A percentile compares a stretch with the other conserved stretches of the same genome.
These are phyloP conservation scores for Proteles cristata DNA, from an alignment of 2,113 vertebrate genomes.

Conservation along the genomic window DNA sequence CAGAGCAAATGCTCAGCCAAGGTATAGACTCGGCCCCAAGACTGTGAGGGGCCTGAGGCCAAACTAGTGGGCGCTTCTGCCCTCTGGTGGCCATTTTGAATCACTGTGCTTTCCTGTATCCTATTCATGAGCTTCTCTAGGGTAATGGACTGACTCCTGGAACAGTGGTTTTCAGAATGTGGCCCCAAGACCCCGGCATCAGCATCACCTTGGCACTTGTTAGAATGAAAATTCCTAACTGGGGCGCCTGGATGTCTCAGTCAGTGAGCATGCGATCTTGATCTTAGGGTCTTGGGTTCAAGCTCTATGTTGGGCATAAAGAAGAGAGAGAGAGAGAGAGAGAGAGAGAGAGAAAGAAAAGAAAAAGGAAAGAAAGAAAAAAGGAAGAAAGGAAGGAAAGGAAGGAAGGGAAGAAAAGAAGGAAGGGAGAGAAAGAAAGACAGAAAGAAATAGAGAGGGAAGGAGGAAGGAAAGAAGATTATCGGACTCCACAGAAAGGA, in stretches of 20 bases:
- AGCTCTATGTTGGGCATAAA: background rate
- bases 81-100: slow-evolving; percentile 58
- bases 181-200: background rate
- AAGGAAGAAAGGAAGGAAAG: no score
- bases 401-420: no score
- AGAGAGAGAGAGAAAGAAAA: background rate
- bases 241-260: background rate
- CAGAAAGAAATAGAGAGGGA: no score
- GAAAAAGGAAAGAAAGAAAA: no score
- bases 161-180: background rate
- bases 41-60: background rate
- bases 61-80: background rate
- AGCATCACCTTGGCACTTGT: background rate
- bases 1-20: background rate
- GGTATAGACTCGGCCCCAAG: background rate
- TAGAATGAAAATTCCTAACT: background rate
- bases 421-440: background rate
- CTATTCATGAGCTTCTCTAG: background rate
- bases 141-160: background rate
- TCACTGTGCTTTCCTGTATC: background rate
- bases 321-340: background rate
- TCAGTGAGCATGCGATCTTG: background rate
- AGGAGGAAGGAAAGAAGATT: no score
- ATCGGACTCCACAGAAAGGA: no score
- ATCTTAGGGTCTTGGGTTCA: background rate